These are phyloP conservation scores for Antechinus stuartii DNA, from an alignment of 2,113 vertebrate genomes.

Conservation along the genomic window DNA sequence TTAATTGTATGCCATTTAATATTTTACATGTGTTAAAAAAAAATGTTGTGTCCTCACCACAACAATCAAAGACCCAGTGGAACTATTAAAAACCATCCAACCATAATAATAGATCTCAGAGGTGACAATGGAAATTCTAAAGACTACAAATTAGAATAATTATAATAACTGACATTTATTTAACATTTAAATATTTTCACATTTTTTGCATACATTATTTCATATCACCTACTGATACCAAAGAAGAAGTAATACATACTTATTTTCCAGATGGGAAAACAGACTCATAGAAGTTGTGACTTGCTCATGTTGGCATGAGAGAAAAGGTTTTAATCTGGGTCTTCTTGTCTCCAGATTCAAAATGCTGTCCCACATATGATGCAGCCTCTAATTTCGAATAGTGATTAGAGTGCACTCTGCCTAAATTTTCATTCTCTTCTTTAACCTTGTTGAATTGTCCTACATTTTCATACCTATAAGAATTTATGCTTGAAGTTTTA, in stretches of 20 bases:
- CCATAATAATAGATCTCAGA: neutral
- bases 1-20: neutral
- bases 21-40: conserved; percentile 18
- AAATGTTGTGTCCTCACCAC: neutral
- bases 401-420: conserved; percentile 1
- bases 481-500: neutral
- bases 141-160: neutral
- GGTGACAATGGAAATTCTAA: neutral
- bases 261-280: neutral
- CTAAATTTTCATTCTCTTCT: conserved; percentile 18
- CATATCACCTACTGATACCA: neutral
- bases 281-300: neutral
- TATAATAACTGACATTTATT: neutral
- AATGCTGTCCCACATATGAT: neutral
- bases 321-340: neutral
- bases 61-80: neutral
- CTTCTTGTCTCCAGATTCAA: neutral
- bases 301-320: neutral
- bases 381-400: neutral
- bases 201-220: neutral
- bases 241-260: neutral
- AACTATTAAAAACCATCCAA: neutral
- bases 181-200: neutral
- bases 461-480: neutral
- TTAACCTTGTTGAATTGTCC: conserved; percentile 22